These are phyloP conservation scores for Sturnira hondurensis DNA, from an alignment of 2,113 vertebrate species.

Conservation along the genomic window DNA sequence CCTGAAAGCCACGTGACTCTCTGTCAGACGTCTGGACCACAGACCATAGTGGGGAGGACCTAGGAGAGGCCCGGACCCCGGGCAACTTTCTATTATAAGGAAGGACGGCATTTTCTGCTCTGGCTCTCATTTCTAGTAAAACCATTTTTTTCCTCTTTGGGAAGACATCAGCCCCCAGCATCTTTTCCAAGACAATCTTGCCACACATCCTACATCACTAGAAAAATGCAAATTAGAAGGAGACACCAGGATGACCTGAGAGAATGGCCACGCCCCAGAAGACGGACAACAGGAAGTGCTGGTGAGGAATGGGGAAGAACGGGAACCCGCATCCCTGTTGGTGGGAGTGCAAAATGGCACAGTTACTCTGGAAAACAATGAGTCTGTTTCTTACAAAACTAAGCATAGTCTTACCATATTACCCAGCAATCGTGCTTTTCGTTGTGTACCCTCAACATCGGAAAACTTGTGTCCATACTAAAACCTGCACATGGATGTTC, in stretches of 20 bases:
- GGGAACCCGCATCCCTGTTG: background rate
- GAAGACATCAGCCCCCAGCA: background rate
- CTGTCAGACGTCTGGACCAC: background rate
- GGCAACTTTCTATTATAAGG: background rate
- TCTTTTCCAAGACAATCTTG: background rate
- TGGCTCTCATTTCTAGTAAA: background rate
- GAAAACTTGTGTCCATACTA: background rate
- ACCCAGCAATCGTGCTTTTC: background rate
- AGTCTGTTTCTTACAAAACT: background rate
- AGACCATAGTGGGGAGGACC: background rate
- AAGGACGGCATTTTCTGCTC: background rate
- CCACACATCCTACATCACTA: background rate
- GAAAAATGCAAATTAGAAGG: background rate
- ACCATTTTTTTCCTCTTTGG: background rate
- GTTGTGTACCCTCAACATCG: background rate
- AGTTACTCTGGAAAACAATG: background rate
- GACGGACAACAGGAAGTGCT: background rate
- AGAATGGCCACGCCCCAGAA: background rate
- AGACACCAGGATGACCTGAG: background rate
- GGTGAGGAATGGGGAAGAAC: background rate
- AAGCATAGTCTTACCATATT: background rate
- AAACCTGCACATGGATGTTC: background rate
- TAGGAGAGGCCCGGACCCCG: background rate
- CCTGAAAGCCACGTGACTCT: background rate
- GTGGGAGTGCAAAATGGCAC: background rate